Conservation (phyloP, 2,888 invertebrate species). For the Polyommatus icarus region DNA sequence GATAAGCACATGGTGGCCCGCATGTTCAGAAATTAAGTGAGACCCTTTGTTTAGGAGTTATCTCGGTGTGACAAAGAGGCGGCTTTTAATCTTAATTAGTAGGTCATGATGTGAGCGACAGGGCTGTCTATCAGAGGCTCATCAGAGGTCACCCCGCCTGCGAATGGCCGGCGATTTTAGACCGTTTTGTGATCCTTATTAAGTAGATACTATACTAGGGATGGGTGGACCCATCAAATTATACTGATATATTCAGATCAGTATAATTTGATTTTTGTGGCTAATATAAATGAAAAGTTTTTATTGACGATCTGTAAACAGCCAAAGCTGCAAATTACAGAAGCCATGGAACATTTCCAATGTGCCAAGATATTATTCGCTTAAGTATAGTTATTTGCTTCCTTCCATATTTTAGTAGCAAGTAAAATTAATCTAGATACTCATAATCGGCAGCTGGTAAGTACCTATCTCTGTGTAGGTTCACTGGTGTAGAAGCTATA, state of each 20-base stretch:
- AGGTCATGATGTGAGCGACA: neutral
- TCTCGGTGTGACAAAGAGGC: conserved; percentile 2
- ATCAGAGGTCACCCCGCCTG: neutral
- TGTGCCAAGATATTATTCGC: too few species aligned
- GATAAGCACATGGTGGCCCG: neutral
- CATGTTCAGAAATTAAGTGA: conserved; percentile 13
- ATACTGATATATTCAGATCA: too few species aligned
- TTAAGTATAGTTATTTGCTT: too few species aligned
- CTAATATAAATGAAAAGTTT: too few species aligned
- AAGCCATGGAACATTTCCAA: too few species aligned
- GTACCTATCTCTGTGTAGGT: too few species aligned
- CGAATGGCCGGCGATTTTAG: neutral
- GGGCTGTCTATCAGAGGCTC: conserved; percentile 14
- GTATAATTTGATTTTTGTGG: too few species aligned
- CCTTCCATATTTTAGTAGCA: too few species aligned
- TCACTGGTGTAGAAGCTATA: neutral
- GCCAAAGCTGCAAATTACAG: too few species aligned
- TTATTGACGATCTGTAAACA: too few species aligned
- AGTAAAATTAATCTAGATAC: neutral
- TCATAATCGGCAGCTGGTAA: neutral
- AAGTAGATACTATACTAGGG: neutral
- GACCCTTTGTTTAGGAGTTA: neutral
- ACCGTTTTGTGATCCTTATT: conserved; percentile 6
- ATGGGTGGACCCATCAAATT: neutral
- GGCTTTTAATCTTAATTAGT: conserved; percentile 19